Evolutionary conservation across 1,140 invertebrate species (phyloP), one percentile per base, ranked within the genome.

Genomic region (Euwallacea similis): DNA sequence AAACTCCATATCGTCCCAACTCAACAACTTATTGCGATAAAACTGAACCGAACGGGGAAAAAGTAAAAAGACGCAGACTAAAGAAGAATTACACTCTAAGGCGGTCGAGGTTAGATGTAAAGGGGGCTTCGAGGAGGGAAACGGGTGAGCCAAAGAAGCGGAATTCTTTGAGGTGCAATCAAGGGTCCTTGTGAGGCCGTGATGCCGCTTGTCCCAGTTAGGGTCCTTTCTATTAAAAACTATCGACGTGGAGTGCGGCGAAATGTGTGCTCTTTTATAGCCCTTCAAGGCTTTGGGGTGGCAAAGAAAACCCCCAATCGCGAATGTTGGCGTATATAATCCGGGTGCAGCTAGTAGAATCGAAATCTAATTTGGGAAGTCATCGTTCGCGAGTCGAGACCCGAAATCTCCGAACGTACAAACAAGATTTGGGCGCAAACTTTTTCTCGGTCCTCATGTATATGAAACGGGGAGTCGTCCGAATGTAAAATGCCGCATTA

Each of bases 121-220:
- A n/a, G 11, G 63, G 13, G 47, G 15, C 11, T 16, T 42, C 47
- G 33, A 41, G 33, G 46, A 33, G 11, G 47, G 16, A 65, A 65
- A 65, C 15, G 47, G 63, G 63, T 43, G 59, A 50, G 11, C 54
- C 53, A 65, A 65, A 62, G 60, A 65, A 65, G 63, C 63, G 63
- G 63, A 65, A 65, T 58, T 69, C 68, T 69, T 69, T 69, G 68
- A 69, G 68, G 68, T 62, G 60, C 68, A 69, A 69, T 69, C 68
- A 69, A 69, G 68, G 13, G 61, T 56, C 50, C 68, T 69, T 53
- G 60, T 16, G 60, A 53, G 56, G 58, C 53, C 42, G 6, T 65
- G 68, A 47, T 33, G 43, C 58, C 42, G 53, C 59, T 63, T 69
- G 68, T 46, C 42, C 61, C 53, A 69, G 68, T 69, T 62, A 62